phyloP scores from a whole-genome alignment of 2,797 vertebrate species.

The Silurus aristotelis region DNA sequence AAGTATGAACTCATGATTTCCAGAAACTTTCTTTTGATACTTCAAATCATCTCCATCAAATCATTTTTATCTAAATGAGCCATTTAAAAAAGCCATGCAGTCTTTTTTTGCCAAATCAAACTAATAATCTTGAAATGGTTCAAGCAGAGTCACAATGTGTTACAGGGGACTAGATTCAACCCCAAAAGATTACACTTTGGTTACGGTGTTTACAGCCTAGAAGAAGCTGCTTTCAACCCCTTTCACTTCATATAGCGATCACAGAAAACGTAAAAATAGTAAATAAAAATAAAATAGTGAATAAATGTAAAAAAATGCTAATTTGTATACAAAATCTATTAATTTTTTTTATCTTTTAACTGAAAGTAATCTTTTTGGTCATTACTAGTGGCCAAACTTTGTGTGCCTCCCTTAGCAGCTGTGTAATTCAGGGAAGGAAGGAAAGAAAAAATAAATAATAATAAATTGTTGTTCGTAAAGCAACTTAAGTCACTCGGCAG shows the following conservation, averaged over 20 bases:
- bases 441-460: no score
- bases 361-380: neutral
- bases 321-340: no score
- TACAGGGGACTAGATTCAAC: neutral
- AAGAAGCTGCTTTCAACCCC: neutral
- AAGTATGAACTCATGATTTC: neutral
- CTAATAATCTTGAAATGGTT: neutral
- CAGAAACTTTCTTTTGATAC: neutral
- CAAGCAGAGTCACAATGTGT: neutral
- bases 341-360: neutral
- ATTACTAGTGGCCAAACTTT: neutral
- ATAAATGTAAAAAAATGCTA: no score
- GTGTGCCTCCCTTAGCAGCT: neutral
- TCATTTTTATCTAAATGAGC: neutral
- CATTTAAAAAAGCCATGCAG: neutral
- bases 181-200: neutral
- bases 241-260: neutral
- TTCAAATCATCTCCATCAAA: neutral
- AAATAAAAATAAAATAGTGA: no score
- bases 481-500: neutral
- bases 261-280: neutral
- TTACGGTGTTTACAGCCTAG: neutral
- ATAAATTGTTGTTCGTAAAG: neutral
- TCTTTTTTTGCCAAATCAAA: neutral
- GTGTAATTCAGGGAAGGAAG: neutral